A percentile compares a stretch with the other conserved stretches of the same genome.
These are phyloP conservation scores for Lithophane ornitopus DNA, from an alignment of 2,888 invertebrate genomes.

Conservation along the genomic window DNA sequence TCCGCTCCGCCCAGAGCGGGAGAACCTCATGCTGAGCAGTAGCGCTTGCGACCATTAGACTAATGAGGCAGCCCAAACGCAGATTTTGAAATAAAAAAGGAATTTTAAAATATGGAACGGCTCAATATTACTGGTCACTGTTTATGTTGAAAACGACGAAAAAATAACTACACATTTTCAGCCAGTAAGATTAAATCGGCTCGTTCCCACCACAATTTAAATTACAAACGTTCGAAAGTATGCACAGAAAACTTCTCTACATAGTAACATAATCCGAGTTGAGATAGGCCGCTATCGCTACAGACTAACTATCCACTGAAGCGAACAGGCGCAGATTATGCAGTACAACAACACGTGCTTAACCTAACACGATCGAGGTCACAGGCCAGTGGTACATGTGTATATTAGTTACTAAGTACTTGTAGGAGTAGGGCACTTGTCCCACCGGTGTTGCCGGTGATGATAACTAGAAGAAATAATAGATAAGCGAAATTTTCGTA, in stretches of 20 bases:
- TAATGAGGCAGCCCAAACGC: too few relatives aligned
- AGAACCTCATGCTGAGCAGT: too few relatives aligned
- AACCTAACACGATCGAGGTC: constrained; percentile 58
- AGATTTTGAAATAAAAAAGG: too few relatives aligned
- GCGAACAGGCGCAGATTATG: constrained; percentile 2
- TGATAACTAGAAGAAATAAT: too few relatives aligned
- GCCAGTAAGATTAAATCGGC: neutral
- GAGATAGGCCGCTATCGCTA: constrained; percentile 20
- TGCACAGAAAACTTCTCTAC: neutral
- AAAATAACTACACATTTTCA: neutral
- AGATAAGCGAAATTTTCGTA: too few relatives aligned
- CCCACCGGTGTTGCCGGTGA: too few relatives aligned
- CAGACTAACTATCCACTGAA: constrained; percentile 26
- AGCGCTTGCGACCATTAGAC: too few relatives aligned
- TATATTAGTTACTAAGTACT: constrained; percentile 11
- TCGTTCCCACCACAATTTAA: neutral
- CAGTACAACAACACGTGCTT: constrained; percentile 33
- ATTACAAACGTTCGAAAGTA: neutral
- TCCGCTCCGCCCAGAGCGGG: too few relatives aligned
- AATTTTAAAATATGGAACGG: too few relatives aligned
- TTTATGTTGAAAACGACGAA: too few relatives aligned
- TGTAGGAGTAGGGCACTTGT: neutral
- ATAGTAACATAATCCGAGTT: constrained; percentile 27
- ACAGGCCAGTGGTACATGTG: constrained; percentile 46
- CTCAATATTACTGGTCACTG: neutral